phyloP scores from a whole-genome alignment of 2,113 vertebrate genomes.

The Choloepus hoffmanni region DNA sequence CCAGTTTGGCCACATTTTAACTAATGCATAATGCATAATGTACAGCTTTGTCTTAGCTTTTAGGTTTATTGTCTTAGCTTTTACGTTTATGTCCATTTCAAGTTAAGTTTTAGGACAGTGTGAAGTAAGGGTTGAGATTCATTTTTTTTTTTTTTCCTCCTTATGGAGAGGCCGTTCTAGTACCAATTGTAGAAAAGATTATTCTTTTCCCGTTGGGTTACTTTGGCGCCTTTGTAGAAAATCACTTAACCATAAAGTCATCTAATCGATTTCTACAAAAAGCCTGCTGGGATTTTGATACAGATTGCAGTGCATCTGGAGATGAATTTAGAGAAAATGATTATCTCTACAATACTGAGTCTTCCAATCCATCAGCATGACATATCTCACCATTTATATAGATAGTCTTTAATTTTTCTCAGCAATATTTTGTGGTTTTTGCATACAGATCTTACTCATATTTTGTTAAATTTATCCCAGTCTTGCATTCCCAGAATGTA shows the following conservation, averaged over 20 bases:
- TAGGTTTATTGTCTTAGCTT: too few species aligned
- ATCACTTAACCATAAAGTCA: neutral
- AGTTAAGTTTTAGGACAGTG: too few species aligned
- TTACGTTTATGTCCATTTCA: too few species aligned
- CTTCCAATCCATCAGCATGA: neutral
- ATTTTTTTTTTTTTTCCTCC: too few species aligned
- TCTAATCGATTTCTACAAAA: neutral
- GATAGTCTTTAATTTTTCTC: too few species aligned
- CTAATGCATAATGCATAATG: too few species aligned
- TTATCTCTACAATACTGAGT: neutral
- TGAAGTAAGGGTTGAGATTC: neutral
- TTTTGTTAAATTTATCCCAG: too few species aligned
- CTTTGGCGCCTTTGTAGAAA: too few species aligned
- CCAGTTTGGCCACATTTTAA: too few species aligned
- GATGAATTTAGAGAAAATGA: neutral
- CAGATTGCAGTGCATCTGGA: neutral
- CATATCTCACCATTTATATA: neutral
- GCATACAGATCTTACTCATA: too few species aligned
- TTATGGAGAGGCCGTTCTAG: neutral
- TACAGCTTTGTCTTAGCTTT: too few species aligned
- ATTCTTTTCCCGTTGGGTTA: neutral
- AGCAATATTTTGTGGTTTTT: too few species aligned
- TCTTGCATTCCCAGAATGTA: neutral
- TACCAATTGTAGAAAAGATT: neutral
- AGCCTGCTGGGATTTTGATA: neutral